These are phyloP conservation scores for Melanostigma gelatinosum DNA, from an alignment of 2,113 vertebrate genomes.

Conservation along the genomic window DNA sequence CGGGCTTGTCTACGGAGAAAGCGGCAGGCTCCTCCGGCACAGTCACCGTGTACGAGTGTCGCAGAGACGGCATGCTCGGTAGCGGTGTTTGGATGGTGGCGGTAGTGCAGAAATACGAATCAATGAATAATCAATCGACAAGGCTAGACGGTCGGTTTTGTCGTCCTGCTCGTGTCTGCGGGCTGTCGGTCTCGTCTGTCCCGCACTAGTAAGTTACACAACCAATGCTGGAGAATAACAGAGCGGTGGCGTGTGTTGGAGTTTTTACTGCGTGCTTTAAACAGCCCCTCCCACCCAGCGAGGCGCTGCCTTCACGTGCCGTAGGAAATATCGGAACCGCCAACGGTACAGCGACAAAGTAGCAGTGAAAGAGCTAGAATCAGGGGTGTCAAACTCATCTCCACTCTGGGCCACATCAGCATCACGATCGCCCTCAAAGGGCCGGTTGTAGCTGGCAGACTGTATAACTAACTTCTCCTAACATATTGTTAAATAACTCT, in stretches of 20 bases:
- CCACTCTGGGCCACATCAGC: too few relatives aligned
- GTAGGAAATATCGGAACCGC: not conserved
- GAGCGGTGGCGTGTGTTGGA: conserved; percentile 10
- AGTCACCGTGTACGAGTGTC: conserved; percentile 93
- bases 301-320: conserved; percentile 41
- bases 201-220: not conserved
- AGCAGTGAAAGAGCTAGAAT: not conserved
- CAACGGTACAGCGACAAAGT: too few relatives aligned
- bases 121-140: not conserved
- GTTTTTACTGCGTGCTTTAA: conserved; percentile 52
- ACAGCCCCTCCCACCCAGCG: conserved; percentile 37
- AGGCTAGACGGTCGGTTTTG: not conserved
- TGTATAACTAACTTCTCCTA: too few relatives aligned
- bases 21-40: conserved; percentile 85
- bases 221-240: not conserved
- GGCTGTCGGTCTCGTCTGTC: rapidly evolving
- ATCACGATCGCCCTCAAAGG: too few relatives aligned
- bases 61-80: conserved; percentile 82
- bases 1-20: conserved; percentile 83
- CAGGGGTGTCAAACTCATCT: too few relatives aligned
- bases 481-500: too few relatives aligned
- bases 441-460: too few relatives aligned
- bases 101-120: not conserved
- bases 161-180: not conserved
- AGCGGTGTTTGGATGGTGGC: not conserved